Evolutionary conservation across 2,797 vertebrate genomes (phyloP).

Genomic region (Muscicapa striata): DNA sequence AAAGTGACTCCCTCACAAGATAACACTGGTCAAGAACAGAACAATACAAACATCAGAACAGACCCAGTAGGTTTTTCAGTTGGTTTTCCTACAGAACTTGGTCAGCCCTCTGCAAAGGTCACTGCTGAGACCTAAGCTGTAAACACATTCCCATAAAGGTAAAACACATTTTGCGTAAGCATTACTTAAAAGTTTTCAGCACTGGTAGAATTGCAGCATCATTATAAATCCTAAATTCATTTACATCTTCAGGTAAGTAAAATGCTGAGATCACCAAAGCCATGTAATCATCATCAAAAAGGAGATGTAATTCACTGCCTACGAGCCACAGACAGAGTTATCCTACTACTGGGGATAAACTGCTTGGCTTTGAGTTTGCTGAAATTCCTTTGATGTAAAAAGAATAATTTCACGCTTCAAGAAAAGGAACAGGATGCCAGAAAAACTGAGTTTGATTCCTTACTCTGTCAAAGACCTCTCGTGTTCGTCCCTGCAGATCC

Average conservation of each 20-base stretch:
- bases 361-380: neutral
- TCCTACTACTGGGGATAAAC: neutral
- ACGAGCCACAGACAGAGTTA: neutral
- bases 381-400: constrained; percentile 40
- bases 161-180: neutral
- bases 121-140: neutral
- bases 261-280: constrained; percentile 20
- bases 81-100: neutral
- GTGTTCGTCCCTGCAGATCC: neutral
- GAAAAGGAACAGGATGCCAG: constrained; percentile 12
- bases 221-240: neutral
- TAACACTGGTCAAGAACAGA: neutral
- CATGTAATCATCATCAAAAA: constrained; percentile 20
- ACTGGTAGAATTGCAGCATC: neutral
- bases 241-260: constrained; percentile 11
- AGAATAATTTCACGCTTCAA: constrained; percentile 20
- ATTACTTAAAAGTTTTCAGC: neutral
- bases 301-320: constrained; percentile 4
- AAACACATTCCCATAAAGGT: neutral
- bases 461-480: neutral
- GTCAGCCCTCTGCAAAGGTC: neutral
- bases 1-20: neutral
- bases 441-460: constrained; percentile 11
- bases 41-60: neutral
- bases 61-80: neutral